Evolutionary conservation across 2,113 vertebrate species (phyloP).

Genomic region (Daubentonia madagascariensis): DNA sequence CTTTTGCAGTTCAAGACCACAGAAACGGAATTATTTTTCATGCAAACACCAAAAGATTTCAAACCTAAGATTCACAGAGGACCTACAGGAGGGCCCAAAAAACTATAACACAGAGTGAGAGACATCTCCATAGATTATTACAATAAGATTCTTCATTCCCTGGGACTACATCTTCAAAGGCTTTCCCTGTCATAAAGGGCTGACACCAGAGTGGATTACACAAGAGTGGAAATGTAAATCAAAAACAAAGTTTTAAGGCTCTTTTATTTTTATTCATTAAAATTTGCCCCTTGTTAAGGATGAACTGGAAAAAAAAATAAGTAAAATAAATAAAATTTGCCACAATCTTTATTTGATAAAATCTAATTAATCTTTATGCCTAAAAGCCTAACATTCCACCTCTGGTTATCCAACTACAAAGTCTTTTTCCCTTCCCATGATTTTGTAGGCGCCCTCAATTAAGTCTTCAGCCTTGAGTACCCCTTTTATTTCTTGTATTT

Average conservation of each 20-base stretch:
- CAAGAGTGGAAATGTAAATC: not conserved
- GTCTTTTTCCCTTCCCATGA: not conserved
- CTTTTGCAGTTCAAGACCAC: conserved; percentile 2
- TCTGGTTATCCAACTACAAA: not conserved
- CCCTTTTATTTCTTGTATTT: conserved; percentile 11
- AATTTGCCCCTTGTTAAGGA: not conserved
- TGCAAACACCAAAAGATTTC: not conserved
- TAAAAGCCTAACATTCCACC: not conserved
- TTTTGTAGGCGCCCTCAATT: not conserved
- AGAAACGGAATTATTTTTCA: not conserved
- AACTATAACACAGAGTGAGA: not conserved
- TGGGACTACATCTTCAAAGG: conserved; percentile 28
- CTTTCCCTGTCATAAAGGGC: conserved; percentile 42
- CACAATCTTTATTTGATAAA: conserved; percentile 14
- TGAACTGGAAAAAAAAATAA: not conserved
- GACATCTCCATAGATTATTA: not conserved
- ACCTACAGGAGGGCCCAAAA: not conserved
- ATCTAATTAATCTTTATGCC: not conserved
- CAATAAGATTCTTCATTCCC: not conserved
- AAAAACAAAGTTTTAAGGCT: not conserved
- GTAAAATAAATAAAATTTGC: not conserved
- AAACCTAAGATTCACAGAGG: not conserved
- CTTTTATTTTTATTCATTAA: conserved; percentile 15
- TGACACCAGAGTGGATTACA: not conserved
- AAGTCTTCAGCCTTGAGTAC: not conserved